Evolutionary conservation across 64 coral and sea anemone species (phyloP), one percentile per base, ranked within the genome.

Genomic region (Pocillopora damicornis): DNA sequence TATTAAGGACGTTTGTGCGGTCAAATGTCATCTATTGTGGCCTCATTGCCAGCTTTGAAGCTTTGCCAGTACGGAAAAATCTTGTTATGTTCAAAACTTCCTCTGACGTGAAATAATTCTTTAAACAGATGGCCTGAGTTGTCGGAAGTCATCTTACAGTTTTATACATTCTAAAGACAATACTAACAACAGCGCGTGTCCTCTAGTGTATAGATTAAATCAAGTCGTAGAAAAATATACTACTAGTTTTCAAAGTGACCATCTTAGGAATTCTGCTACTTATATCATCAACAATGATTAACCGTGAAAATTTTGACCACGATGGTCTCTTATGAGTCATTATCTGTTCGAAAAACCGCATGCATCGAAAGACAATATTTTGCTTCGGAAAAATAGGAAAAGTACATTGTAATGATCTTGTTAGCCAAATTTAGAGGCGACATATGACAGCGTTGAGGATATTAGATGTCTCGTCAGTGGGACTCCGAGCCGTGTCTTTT

Each of bases 141-240:
- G 81, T 85, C 81, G 81, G 81, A 85, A 85, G 81, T 85, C 36
- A 85, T 73, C 42, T 66, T 72, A 20, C 37, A 51, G 81, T 36
- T 72, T 20, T 71, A 30, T 85, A 72, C 63, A 85, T 85, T 72
- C 63, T 68, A 73, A 30, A 85, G 1, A 85, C 37, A 85, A 85
- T 68, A 85, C 81, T 85, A 85, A 85, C 81, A 85, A 85, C 7
- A 85, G 16, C 81, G 37, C 81, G 81, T 85, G 81, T 42, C 64
- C 45, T 51, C 42, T 6, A 18, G 37, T 72, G 36, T 72, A 15
- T 71, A 71, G 22, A n/a, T 71, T 23, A 85, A 68, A 45, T 85
- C 63, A 85, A 42, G 64, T 57, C 9, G 64, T 18, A 73, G 15
- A 56, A 72, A 72, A 85, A 85, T 72, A 85, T 59, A 85, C 81